phyloP scores from a whole-genome alignment of 2,888 invertebrate genomes.

The Apamea anceps region DNA sequence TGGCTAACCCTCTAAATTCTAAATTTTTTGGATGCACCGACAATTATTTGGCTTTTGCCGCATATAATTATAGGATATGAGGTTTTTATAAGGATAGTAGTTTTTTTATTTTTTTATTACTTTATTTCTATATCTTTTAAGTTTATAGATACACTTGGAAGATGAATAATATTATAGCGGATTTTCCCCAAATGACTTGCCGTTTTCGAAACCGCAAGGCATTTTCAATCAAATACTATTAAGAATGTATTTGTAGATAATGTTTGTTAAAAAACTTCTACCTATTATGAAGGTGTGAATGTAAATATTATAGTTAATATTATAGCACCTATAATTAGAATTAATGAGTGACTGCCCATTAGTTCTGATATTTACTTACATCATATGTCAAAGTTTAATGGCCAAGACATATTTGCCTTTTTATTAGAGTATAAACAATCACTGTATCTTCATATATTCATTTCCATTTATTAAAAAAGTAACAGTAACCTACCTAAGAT shows the following conservation, averaged over 20 bases:
- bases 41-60: neutral
- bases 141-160: neutral
- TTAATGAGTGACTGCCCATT: neutral
- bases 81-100: neutral
- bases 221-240: constrained; percentile 14
- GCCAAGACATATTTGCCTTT: neutral
- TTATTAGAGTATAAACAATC: neutral
- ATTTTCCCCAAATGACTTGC: constrained; percentile 41
- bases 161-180: neutral
- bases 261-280: neutral
- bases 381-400: neutral
- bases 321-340: neutral
- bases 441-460: neutral
- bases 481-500: neutral
- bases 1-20: neutral
- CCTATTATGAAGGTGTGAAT: neutral
- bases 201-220: constrained; percentile 17
- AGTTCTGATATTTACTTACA: neutral
- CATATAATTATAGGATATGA: neutral
- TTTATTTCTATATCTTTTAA: neutral
- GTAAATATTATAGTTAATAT: constrained; percentile 1
- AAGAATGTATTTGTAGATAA: neutral
- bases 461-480: neutral
- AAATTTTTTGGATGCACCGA: neutral
- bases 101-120: too few species aligned